Percentiles rank a stretch among this genome's conserved stretches.
Evolutionary conservation across 2,888 invertebrate species (phyloP).

Genomic region (Tolmerus cingulatus): DNA sequence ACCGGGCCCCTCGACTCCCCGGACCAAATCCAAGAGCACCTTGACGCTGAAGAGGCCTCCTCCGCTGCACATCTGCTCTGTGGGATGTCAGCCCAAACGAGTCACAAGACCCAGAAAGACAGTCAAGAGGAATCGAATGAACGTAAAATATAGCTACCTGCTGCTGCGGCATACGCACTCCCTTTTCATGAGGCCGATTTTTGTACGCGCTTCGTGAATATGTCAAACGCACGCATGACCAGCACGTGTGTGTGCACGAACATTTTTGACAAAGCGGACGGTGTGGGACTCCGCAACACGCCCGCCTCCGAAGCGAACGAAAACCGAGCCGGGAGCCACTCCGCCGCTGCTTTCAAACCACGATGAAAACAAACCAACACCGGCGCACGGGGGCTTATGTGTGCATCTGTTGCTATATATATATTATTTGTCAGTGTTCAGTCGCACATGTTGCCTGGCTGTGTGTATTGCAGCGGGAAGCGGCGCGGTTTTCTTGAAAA

Average conservation of each 20-base stretch:
- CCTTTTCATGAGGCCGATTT: not conserved
- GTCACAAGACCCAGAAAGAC: not conserved
- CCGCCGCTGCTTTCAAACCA: not conserved
- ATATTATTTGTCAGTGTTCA: too few species aligned
- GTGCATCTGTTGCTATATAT: too few species aligned
- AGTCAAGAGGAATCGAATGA: not conserved
- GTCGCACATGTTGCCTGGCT: not conserved
- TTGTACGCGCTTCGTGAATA: not conserved
- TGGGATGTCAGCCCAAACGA: not conserved
- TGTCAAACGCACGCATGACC: not conserved
- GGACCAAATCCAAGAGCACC: not conserved
- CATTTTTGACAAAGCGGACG: not conserved
- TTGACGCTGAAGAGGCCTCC: not conserved
- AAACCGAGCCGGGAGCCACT: not conserved
- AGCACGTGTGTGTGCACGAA: not conserved
- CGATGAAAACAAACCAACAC: not conserved
- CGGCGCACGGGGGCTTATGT: not conserved
- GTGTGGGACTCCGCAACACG: not conserved
- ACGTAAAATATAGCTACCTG: not conserved
- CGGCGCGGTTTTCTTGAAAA: not conserved
- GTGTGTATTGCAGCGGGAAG: not conserved
- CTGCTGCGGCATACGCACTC: not conserved
- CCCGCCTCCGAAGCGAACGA: not conserved
- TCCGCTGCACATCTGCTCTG: not conserved
- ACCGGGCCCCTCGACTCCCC: not conserved